Base-by-base conservation (phyloP, 2,888 invertebrate genomes). In the Trichogramma evanescens region DNA sequence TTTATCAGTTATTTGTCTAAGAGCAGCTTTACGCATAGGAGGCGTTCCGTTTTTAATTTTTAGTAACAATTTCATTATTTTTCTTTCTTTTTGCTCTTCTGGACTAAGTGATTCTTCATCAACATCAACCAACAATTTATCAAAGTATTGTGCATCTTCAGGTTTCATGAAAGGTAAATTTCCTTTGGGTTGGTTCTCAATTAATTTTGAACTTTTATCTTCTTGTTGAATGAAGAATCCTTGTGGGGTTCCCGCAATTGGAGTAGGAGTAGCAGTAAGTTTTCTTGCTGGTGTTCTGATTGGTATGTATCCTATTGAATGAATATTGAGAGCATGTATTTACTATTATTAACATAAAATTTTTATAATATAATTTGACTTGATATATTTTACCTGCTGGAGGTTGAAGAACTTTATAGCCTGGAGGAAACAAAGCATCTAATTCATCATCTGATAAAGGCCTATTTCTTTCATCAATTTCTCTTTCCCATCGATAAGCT, bases 31-130 rank as follows among this genome's bases (percentile, higher is more conserved):
- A 66, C 99, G 86, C 97, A 99, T 98, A 0, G 98, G 99, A 9
- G 99, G 99, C 0, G 99, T 98, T 38, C 99, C 99, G 73, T 99
- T 99, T 82, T 99, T 99, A 63, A 99, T 99, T 79, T 99, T 99
- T 59, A 99, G 80, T 69, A 99, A 78, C 7, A 99, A 82, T 75
- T 96, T 97, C 99, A 99, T 99, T 54, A 99, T 99, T 81, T 98
- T 98, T 50, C 99, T 83, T 78, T 99, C 99, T 76, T 97, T 98
- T 67, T 94, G 90, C 77, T 99, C 99, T 72, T 99, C 98, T 0
- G 97, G 95, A 56, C 92, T 89, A 46, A 98, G 82, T 0, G 89
- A 81, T 73, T 97, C 96, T 80, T 99, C 99, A 78, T 99, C 99
- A 41, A 99, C 97, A 75, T 99, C 99, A 58, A 95, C 88, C 67